Percentiles rank a stretch among this genome's conserved stretches.
phyloP scores from a whole-genome alignment of 2,797 vertebrate genomes.

The Gymnodraco acuticeps region DNA sequence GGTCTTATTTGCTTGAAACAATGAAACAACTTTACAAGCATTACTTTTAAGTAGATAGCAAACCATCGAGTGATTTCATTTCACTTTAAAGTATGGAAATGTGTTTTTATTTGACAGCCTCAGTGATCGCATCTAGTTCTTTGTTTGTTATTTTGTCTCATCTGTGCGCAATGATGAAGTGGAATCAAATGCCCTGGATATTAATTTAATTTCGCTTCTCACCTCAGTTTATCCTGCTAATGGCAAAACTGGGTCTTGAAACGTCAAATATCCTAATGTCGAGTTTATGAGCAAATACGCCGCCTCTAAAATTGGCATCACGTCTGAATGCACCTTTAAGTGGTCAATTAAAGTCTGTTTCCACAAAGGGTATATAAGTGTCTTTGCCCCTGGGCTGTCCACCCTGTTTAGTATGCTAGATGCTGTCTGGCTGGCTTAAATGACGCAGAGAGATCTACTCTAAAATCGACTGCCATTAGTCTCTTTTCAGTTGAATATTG shows the following conservation, averaged over 20 bases:
- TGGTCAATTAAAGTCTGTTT: constrained; percentile 12
- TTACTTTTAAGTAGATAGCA: not conserved
- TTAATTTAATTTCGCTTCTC: not conserved
- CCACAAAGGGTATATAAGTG: not conserved
- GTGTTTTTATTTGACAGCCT: not conserved
- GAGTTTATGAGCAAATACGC: not conserved
- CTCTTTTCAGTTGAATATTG: constrained; percentile 37
- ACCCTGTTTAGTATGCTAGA: constrained; percentile 52
- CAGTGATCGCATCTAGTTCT: not conserved
- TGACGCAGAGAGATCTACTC: constrained; percentile 35
- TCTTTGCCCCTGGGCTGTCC: constrained; percentile 8
- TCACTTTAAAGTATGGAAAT: not conserved
- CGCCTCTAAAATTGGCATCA: not conserved
- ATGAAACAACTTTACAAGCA: not conserved
- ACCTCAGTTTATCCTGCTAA: not conserved
- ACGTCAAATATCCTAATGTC: not conserved
- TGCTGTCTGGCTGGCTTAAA: constrained; percentile 43
- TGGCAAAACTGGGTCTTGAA: not conserved
- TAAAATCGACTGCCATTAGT: constrained; percentile 59
- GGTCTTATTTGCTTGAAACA: too few species aligned
- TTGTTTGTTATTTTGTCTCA: not conserved
- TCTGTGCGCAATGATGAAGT: not conserved
- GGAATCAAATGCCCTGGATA: not conserved
- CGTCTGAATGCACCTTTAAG: constrained; percentile 10
- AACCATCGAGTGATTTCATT: not conserved